phyloP scores from a whole-genome alignment of 1,140 invertebrate genomes.

The Musca vetustissima region DNA sequence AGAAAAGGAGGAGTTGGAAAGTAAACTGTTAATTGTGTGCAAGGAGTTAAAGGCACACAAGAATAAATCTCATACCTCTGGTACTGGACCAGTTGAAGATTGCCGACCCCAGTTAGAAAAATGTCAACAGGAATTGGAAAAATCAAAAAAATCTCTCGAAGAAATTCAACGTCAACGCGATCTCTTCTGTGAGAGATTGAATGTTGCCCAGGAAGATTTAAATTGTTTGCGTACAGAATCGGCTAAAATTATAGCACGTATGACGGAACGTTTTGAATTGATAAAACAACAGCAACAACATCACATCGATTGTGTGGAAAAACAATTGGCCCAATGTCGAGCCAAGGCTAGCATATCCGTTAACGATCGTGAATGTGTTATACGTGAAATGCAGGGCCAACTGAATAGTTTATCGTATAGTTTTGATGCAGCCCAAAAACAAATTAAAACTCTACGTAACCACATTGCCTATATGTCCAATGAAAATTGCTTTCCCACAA shows the following conservation, averaged over 20 bases:
- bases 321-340: slow-evolving; percentile 65
- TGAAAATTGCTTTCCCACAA: slow-evolving; percentile 52
- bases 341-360: slow-evolving; percentile 64
- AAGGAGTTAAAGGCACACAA: slow-evolving; percentile 48
- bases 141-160: slow-evolving; percentile 39
- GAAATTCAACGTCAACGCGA: slow-evolving; percentile 45
- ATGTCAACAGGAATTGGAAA: slow-evolving; percentile 44
- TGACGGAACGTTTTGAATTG: slow-evolving; percentile 68
- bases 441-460: slow-evolving; percentile 52
- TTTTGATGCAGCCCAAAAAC: slow-evolving; percentile 53
- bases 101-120: slow-evolving; percentile 42
- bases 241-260: slow-evolving; percentile 67
- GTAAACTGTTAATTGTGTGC: slow-evolving; percentile 47
- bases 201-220: slow-evolving; percentile 66
- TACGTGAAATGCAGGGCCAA: slow-evolving; percentile 51
- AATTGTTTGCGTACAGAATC: slow-evolving; percentile 71
- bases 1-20: slow-evolving; percentile 50
- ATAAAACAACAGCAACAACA: slow-evolving; percentile 62
- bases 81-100: slow-evolving; percentile 26
- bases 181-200: slow-evolving; percentile 49
- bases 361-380: slow-evolving; percentile 66
- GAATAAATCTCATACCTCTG: slow-evolving; percentile 32
- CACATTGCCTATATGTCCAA: slow-evolving; percentile 53
- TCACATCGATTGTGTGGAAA: slow-evolving; percentile 65
- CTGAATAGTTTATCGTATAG: slow-evolving; percentile 49